Percentiles rank a stretch among this genome's conserved stretches.
Evolutionary conservation across 2,797 vertebrate species (phyloP).

Genomic region (Argya squamiceps): DNA sequence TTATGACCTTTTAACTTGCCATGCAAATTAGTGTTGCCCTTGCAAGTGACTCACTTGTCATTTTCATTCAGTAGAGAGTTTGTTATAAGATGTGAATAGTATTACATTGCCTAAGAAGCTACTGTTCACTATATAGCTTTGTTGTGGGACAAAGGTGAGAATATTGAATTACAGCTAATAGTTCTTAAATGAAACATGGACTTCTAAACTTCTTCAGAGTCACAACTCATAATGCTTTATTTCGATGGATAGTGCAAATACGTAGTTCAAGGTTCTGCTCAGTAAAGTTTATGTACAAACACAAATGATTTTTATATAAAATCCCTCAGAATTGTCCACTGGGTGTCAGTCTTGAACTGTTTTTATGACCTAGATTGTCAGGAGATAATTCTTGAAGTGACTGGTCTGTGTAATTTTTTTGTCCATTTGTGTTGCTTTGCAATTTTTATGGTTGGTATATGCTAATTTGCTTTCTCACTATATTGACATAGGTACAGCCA

Average conservation of each 20-base stretch:
- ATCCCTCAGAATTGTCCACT: slow-evolving; percentile 45
- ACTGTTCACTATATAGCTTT: not conserved
- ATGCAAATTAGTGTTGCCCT: not conserved
- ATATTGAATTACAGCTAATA: not conserved
- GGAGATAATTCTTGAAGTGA: not conserved
- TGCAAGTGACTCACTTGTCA: not conserved
- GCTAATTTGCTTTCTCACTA: slow-evolving; percentile 7
- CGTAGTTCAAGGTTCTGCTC: not conserved
- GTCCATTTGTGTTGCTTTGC: not conserved
- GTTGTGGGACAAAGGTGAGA: not conserved
- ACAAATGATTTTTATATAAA: not conserved
- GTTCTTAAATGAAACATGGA: not conserved
- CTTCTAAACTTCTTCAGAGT: not conserved
- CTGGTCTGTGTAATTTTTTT: not conserved
- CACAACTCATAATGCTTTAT: not conserved
- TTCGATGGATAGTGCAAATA: not conserved
- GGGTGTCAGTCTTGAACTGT: slow-evolving; percentile 71
- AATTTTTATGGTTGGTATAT: not conserved
- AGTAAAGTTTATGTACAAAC: not conserved
- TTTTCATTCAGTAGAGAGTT: not conserved
- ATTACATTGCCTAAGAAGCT: not conserved
- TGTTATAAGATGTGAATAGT: not conserved
- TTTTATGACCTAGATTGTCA: not conserved
- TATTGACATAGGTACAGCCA: slow-evolving; percentile 81
- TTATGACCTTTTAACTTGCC: not conserved